Evolutionary conservation across 2,888 invertebrate genomes (phyloP).

Genomic region (Diploptera punctata): DNA sequence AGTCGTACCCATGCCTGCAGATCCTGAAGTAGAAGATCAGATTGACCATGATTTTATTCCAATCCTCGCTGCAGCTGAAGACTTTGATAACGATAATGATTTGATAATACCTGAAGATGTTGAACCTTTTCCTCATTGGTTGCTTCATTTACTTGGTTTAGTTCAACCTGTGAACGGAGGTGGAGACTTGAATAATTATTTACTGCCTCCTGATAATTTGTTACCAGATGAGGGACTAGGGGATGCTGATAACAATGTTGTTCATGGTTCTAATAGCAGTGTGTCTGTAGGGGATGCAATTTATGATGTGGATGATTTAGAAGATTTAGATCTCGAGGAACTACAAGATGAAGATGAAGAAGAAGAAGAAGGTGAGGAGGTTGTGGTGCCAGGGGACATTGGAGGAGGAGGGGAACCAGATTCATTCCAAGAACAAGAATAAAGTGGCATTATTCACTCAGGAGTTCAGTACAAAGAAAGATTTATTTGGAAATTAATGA

Average conservation of each 20-base stretch:
- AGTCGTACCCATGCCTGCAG: constrained; percentile 35
- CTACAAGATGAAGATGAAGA: background rate
- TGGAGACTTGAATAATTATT: constrained; percentile 1
- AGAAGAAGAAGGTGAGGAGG: background rate
- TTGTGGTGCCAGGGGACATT: background rate
- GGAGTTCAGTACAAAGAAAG: too few species aligned
- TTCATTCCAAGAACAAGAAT: background rate
- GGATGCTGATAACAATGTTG: background rate
- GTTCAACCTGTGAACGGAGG: constrained; percentile 28
- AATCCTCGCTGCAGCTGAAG: constrained; percentile 25
- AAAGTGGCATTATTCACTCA: too few species aligned
- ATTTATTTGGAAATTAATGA: too few species aligned
- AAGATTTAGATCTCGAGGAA: too few species aligned
- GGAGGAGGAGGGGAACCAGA: background rate
- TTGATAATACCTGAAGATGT: constrained; percentile 26
- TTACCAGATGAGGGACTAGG: constrained; percentile 25
- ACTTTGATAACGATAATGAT: constrained; percentile 39
- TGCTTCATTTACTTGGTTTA: constrained; percentile 34
- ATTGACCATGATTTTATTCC: constrained; percentile 25
- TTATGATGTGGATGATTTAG: too few species aligned
- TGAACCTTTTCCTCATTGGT: constrained; percentile 40
- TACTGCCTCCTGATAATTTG: background rate
- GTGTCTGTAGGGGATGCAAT: too few species aligned
- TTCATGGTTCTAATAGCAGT: background rate
- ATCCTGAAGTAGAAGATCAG: constrained; percentile 45